Conservation (phyloP, 2,113 vertebrate genomes). For the Pachypanchax playfairii region DNA sequence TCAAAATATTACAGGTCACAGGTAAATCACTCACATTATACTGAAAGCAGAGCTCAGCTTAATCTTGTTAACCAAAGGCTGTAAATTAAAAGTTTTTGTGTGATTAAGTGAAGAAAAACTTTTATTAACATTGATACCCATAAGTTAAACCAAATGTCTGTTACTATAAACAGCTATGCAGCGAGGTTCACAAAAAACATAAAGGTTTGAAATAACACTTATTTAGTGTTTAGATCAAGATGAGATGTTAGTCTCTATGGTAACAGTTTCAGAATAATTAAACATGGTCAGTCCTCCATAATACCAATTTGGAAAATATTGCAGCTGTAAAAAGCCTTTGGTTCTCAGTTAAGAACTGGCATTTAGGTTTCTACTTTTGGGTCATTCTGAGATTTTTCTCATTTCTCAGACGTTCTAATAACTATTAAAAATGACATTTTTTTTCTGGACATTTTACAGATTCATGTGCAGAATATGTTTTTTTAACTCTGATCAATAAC, state of each 20-base stretch:
- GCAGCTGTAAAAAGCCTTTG: no score
- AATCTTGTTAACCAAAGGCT: neutral
- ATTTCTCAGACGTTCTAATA: no score
- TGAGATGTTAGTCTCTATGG: neutral
- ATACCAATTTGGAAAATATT: neutral
- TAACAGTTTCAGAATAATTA: neutral
- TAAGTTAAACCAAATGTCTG: no score
- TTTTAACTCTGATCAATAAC: no score
- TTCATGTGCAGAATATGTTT: no score
- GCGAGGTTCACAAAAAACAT: no score
- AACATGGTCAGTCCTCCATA: neutral
- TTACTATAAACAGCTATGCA: neutral
- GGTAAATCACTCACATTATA: slow-evolving; percentile 6
- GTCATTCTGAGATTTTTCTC: no score
- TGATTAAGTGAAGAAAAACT: neutral
- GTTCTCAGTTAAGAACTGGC: no score
- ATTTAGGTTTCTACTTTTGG: no score
- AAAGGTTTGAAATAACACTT: neutral
- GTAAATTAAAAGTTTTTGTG: neutral
- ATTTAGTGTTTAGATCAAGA: neutral
- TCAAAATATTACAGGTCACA: slow-evolving; percentile 1
- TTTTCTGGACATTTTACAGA: no score
- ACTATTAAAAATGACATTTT: no score
- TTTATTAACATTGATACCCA: no score
- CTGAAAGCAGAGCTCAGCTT: neutral